Evolutionary conservation across 1,140 invertebrate species (phyloP).

Genomic region (Bombus sylvicola): DNA sequence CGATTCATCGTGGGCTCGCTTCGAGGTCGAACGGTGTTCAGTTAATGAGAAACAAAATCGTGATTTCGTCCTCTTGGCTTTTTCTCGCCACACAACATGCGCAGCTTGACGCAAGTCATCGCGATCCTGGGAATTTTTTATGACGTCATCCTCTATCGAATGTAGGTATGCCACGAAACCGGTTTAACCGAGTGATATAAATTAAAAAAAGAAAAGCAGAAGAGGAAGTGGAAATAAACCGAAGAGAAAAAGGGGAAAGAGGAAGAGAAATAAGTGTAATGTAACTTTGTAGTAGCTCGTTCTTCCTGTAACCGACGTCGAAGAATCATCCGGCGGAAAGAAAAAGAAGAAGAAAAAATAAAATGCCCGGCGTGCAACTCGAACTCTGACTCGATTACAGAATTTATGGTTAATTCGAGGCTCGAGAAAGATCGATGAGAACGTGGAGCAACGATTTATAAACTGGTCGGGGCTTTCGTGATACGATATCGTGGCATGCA

Average conservation of each 20-base stretch:
- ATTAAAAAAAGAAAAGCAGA: neutral
- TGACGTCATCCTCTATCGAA: slow-evolving; percentile 28
- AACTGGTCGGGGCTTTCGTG: neutral
- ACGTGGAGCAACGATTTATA: slow-evolving; percentile 9
- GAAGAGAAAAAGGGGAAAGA: too few species aligned
- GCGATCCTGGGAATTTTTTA: slow-evolving; percentile 14
- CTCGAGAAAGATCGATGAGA: neutral
- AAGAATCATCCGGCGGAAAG: neutral
- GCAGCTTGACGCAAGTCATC: neutral
- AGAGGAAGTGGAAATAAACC: neutral
- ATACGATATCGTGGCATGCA: slow-evolving; percentile 25
- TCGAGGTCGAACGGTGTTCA: slow-evolving; percentile 16
- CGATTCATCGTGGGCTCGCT: too few species aligned
- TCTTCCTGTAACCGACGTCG: neutral
- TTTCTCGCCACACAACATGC: neutral
- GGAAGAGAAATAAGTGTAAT: neutral
- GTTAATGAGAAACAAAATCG: slow-evolving; percentile 37
- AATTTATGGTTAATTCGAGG: slow-evolving; percentile 40
- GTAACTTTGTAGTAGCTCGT: neutral
- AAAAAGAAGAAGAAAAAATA: neutral
- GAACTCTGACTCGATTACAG: slow-evolving; percentile 22
- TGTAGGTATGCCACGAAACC: neutral
- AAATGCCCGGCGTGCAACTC: neutral
- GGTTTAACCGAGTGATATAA: neutral
- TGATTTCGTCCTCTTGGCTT: slow-evolving; percentile 19